Base-by-base conservation (phyloP, 2,113 vertebrate species). In the Phyllopteryx taeniolatus region DNA sequence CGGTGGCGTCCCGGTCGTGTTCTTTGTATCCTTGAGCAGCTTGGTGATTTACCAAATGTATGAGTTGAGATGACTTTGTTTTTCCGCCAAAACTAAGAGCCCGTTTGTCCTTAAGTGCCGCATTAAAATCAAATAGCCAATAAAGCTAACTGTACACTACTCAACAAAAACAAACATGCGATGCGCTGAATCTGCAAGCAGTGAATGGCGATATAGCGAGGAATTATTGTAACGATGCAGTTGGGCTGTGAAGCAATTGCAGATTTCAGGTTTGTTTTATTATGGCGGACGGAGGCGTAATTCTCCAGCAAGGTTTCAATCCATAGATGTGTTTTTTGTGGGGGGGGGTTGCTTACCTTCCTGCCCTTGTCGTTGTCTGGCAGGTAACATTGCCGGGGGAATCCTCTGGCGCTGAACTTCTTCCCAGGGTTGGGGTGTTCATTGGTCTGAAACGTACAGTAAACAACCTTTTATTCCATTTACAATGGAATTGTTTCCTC, bases 381-480 rank as follows among this genome's bases (percentile, higher is more conserved):
- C 78, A 99, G 94, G 79, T 98, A 98, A 91, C 96, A 99, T 91
- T 99, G 96, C 49, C 97, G 94, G 0, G 97, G 97, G 84, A 99
- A 99, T 31, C 97, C 97, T 42, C 97, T 93, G 0, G 97, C 97
- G 0, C 95, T 99, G 91, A 96, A 99, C 85, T 95, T 97, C 89
- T 95, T 98, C 35, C 96, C 97, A 0, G 96, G 95, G 78, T 94
- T 98, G 72, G 96, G 96, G 68, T 99, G 97, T 83, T 99, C 97
- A 0, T 93, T 91, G 70, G 95, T 96, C 96, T 98, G 51, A 76
- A 86, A 77, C 19, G 79, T 31, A 43, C 39, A 64, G 62, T n/a
- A 11, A 19, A 56, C 20, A 22, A 56, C 9, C 44, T 44, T 70
- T 68, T 59, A 33, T 62, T 71, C 53, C 73, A 79, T 54, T 71